A percentile compares a stretch with the other conserved stretches of the same genome.
Evolutionary conservation across 2,888 invertebrate genomes (phyloP).

Genomic region (Rhagonycha lutea): DNA sequence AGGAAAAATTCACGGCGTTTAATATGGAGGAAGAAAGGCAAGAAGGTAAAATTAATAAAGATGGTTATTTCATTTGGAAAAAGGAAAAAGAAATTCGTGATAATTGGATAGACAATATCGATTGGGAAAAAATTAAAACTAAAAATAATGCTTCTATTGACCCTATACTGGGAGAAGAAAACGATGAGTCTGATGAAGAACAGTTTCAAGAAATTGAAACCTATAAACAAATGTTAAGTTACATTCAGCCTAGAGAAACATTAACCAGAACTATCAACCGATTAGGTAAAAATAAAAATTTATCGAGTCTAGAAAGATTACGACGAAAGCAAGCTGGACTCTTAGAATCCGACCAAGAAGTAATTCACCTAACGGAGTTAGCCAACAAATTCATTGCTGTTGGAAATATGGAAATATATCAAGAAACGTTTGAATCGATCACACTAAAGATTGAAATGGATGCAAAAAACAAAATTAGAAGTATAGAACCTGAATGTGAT

Average conservation of each 20-base stretch:
- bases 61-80: conserved; percentile 96
- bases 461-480: conserved; percentile 49
- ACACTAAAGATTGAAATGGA: conserved; percentile 52
- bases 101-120: conserved; percentile 97
- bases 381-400: conserved; percentile 78
- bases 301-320: conserved; percentile 83
- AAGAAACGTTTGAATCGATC: conserved; percentile 86
- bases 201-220: conserved; percentile 66
- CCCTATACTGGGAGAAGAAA: conserved; percentile 64
- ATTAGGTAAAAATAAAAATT: conserved; percentile 67
- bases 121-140: conserved; percentile 81
- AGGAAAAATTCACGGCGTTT: conserved; percentile 92
- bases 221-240: conserved; percentile 72
- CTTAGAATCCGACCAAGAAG: conserved; percentile 66
- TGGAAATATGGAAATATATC: too few relatives aligned
- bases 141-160: conserved; percentile 45
- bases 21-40: conserved; percentile 99
- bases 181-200: conserved; percentile 71
- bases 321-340: conserved; percentile 81
- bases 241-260: conserved; percentile 80
- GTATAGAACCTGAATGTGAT: conserved; percentile 73
- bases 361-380: conserved; percentile 82
- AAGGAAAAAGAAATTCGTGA: conserved; percentile 87
- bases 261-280: conserved; percentile 82
- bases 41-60: conserved; percentile 95